phyloP scores from a whole-genome alignment of 2,797 vertebrate species.

The Acrossocheilus wenchowensis region DNA sequence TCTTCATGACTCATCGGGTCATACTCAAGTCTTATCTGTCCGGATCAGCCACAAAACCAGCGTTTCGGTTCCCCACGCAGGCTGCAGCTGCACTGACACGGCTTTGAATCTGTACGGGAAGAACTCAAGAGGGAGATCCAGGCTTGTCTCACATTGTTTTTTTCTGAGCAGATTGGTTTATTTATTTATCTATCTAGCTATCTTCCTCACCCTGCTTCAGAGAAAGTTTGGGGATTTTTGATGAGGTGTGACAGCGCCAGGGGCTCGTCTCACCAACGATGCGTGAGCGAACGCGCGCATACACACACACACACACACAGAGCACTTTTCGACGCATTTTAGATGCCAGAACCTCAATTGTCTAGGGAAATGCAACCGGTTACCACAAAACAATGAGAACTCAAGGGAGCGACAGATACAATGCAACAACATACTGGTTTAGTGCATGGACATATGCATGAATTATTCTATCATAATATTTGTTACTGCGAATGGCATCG shows the following conservation, averaged over 20 bases:
- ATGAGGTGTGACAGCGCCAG: constrained; percentile 68
- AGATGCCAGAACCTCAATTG: background rate
- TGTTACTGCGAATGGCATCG: background rate
- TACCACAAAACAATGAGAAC: constrained; percentile 25
- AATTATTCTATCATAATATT: constrained; percentile 25
- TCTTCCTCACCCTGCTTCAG: constrained; percentile 53
- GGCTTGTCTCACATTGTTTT: constrained; percentile 56
- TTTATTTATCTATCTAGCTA: constrained; percentile 69
- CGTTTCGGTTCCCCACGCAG: constrained; percentile 38
- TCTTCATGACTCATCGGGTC: constrained; percentile 70
- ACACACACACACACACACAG: background rate
- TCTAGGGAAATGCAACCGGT: constrained; percentile 18
- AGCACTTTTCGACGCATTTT: constrained; percentile 2
- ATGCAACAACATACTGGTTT: background rate
- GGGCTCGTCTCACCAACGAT: constrained; percentile 55
- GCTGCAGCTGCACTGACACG: constrained; percentile 54
- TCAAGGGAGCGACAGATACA: constrained; percentile 3
- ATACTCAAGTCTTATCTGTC: constrained; percentile 64
- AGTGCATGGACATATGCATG: constrained; percentile 22
- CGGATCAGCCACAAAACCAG: constrained; percentile 67
- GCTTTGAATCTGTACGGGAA: constrained; percentile 70
- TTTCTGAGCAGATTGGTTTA: constrained; percentile 40
- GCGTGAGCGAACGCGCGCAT: background rate
- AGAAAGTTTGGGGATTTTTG: constrained; percentile 62
- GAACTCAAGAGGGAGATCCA: constrained; percentile 67